These are phyloP conservation scores for roundworm (Caenorhabditis elegans) DNA, from an alignment of 1,140 invertebrate species.

Conservation along the genomic window DNA sequence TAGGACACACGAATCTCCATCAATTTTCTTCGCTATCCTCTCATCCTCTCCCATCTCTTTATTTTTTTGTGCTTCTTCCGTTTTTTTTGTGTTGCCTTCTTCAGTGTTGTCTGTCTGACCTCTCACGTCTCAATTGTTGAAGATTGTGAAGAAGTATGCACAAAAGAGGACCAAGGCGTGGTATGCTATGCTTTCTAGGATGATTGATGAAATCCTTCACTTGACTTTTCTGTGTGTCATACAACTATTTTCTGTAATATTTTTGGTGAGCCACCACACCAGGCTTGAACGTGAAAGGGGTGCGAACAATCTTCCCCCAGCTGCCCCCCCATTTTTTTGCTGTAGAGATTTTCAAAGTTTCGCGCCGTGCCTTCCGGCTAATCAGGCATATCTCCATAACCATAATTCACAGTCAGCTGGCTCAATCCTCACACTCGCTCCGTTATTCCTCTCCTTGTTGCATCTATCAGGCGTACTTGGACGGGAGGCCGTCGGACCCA, in stretches of 20 bases:
- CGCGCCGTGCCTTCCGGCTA: neutral
- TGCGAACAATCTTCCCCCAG: too few relatives aligned
- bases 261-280: neutral
- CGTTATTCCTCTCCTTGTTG: neutral
- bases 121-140: conserved; percentile 33
- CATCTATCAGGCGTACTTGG: conserved; percentile 29
- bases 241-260: conserved; percentile 32
- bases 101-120: conserved; percentile 14
- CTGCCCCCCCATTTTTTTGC: neutral
- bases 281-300: conserved; percentile 3
- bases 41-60: neutral
- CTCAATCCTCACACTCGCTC: neutral
- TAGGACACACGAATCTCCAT: neutral
- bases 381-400: conserved; percentile 27
- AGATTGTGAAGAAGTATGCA: conserved; percentile 32
- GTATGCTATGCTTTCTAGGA: conserved; percentile 18
- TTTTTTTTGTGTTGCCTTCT: neutral
- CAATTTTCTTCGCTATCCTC: neutral
- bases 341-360: neutral
- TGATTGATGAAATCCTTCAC: conserved; percentile 33
- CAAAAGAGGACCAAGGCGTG: conserved; percentile 30
- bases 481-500: neutral
- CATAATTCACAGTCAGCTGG: conserved; percentile 31
- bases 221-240: conserved; percentile 31
- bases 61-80: neutral